These are phyloP conservation scores for Ctenomys sociabilis DNA, from an alignment of 2,113 vertebrate genomes.

Conservation along the genomic window DNA sequence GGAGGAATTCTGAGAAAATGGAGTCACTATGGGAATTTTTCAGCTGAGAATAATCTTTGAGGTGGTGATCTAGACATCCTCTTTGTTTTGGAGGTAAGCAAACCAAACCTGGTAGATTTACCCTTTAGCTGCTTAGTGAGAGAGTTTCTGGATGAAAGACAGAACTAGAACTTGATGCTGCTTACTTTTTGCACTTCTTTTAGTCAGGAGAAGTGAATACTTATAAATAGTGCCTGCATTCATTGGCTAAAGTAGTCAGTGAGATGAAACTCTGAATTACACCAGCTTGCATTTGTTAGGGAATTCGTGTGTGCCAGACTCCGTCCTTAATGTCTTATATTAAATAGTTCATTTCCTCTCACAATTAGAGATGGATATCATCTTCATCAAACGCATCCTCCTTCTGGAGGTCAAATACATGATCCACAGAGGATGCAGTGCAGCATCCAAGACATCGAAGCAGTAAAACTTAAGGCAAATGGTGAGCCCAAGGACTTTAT, in stretches of 20 bases:
- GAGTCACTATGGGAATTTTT: background rate
- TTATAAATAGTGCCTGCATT: rapidly evolving
- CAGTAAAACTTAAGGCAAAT: background rate
- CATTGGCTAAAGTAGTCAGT: background rate
- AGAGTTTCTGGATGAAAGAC: background rate
- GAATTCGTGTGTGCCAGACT: background rate
- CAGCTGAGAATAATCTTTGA: background rate
- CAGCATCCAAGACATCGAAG: background rate
- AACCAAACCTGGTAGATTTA: background rate
- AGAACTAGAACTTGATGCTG: background rate
- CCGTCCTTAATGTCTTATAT: background rate
- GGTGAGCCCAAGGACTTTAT: background rate
- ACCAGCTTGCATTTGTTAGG: background rate
- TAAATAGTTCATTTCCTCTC: background rate
- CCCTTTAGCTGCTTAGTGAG: background rate
- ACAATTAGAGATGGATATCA: too few relatives aligned
- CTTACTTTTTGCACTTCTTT: background rate
- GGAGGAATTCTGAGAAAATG: background rate
- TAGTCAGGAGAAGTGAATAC: background rate
- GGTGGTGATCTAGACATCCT: background rate
- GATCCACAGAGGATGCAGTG: background rate
- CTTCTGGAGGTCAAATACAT: background rate
- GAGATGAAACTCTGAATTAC: background rate
- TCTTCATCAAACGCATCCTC: background rate
- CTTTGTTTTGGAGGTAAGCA: background rate